Evolutionary conservation across 2,797 vertebrate genomes (phyloP).

Genomic region (Eutrigla gurnardus): DNA sequence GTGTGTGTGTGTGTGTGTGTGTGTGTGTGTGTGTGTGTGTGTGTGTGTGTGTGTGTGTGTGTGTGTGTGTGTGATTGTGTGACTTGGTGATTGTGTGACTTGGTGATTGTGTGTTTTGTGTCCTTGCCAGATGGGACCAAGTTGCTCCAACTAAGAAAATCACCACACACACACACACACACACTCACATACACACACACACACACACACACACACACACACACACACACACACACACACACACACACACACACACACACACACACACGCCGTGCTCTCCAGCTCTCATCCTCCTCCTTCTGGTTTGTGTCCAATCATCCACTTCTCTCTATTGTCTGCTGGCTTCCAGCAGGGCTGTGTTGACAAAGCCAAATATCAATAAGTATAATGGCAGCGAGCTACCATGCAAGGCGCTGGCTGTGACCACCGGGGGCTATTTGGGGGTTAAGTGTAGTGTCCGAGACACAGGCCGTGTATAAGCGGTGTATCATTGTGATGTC

Average conservation of each 20-base stretch:
- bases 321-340: constrained; percentile 43
- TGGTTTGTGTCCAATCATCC: constrained; percentile 63
- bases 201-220: neutral
- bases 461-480: neutral
- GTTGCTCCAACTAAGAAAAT: constrained; percentile 66
- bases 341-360: constrained; percentile 29
- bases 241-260: constrained; percentile 2
- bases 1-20: constrained; percentile 56
- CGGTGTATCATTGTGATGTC: too few species aligned
- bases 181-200: constrained; percentile 1
- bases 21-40: constrained; percentile 59
- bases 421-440: neutral
- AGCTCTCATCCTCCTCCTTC: constrained; percentile 39
- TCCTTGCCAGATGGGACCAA: constrained; percentile 70
- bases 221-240: constrained; percentile 6
- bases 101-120: constrained; percentile 58
- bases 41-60: constrained; percentile 38
- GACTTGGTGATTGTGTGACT: constrained; percentile 41
- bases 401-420: neutral
- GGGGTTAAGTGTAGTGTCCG: neutral
- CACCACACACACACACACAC: constrained; percentile 19
- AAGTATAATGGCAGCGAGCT: neutral
- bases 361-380: constrained; percentile 34
- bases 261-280: constrained; percentile 28
- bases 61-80: constrained; percentile 58